Conservation (phyloP, 2,113 vertebrate species). For the Peromyscus leucopus region DNA sequence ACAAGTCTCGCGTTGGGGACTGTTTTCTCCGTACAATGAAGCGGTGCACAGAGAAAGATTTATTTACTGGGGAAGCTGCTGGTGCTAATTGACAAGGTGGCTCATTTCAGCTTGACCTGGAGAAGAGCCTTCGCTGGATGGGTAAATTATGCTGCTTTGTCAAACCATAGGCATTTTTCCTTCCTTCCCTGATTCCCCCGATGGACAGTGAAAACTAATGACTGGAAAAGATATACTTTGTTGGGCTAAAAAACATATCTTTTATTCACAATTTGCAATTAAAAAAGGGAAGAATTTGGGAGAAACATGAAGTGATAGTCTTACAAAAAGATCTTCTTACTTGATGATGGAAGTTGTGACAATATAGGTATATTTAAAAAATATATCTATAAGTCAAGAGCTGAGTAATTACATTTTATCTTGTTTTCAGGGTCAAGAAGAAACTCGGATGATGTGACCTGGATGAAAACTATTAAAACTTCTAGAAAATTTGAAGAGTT, state of each 20-base stretch:
- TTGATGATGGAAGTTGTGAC: slow-evolving; percentile 52
- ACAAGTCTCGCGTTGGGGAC: not conserved
- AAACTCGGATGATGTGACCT: slow-evolving; percentile 35
- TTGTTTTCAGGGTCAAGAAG: slow-evolving; percentile 61
- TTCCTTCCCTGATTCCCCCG: not conserved
- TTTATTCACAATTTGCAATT: slow-evolving; percentile 45
- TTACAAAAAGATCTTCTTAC: slow-evolving; percentile 41
- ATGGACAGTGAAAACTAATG: slow-evolving; percentile 64
- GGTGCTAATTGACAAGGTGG: slow-evolving; percentile 66
- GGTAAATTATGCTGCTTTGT: slow-evolving; percentile 59
- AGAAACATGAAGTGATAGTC: slow-evolving; percentile 35
- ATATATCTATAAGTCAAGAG: slow-evolving; percentile 15
- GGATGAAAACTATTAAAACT: slow-evolving; percentile 55
- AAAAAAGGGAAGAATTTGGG: slow-evolving; percentile 61
- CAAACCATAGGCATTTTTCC: slow-evolving; percentile 48
- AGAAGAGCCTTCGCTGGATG: slow-evolving; percentile 37
- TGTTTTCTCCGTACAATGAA: slow-evolving; percentile 4
- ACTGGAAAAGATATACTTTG: slow-evolving; percentile 55
- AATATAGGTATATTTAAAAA: not conserved
- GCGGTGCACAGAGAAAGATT: slow-evolving; percentile 17
- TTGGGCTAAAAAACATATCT: slow-evolving; percentile 53
- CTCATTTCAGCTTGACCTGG: slow-evolving; percentile 63
- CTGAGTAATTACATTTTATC: slow-evolving; percentile 68
- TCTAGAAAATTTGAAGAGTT: slow-evolving; percentile 53
- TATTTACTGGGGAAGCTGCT: slow-evolving; percentile 47